Percentiles rank a stretch among this genome's conserved stretches.
These are phyloP conservation scores for Aleiodes sp. DNA, from an alignment of 1,140 invertebrate species.

Conservation along the genomic window DNA sequence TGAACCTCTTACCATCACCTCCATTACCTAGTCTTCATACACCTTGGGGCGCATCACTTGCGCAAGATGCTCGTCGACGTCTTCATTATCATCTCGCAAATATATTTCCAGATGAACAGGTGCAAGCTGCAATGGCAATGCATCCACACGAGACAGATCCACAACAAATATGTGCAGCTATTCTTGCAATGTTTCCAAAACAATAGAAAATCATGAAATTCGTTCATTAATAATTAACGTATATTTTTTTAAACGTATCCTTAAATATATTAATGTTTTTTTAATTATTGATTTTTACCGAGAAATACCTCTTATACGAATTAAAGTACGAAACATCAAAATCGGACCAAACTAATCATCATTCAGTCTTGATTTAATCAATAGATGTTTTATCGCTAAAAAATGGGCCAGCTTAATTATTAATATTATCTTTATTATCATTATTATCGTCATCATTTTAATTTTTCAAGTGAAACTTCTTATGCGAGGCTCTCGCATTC, in stretches of 20 bases:
- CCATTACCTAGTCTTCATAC: constrained; percentile 56
- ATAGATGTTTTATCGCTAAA: neutral
- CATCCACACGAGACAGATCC: constrained; percentile 89
- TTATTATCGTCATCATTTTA: too few relatives aligned
- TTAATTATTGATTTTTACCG: neutral
- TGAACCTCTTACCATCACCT: constrained; percentile 65
- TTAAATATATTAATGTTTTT: neutral
- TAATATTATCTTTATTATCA: neutral
- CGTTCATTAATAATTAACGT: too few relatives aligned
- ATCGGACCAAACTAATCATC: constrained; percentile 1
- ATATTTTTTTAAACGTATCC: too few relatives aligned
- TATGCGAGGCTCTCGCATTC: too few relatives aligned
- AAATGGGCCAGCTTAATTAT: neutral
- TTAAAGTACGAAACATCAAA: constrained; percentile 10
- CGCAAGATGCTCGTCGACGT: constrained; percentile 76
- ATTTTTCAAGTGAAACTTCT: too few relatives aligned
- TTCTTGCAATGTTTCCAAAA: constrained; percentile 78
- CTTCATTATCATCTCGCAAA: constrained; percentile 86
- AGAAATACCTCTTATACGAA: neutral
- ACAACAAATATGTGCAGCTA: constrained; percentile 87
- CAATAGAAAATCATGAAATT: constrained; percentile 48
- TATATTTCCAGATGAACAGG: constrained; percentile 89
- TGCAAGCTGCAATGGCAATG: constrained; percentile 82
- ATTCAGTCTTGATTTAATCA: neutral
- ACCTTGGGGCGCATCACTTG: constrained; percentile 60